Evolutionary conservation across 2,888 invertebrate genomes (phyloP), one percentile per base, ranked within the genome.

Genomic region (Tinea trinotella): DNA sequence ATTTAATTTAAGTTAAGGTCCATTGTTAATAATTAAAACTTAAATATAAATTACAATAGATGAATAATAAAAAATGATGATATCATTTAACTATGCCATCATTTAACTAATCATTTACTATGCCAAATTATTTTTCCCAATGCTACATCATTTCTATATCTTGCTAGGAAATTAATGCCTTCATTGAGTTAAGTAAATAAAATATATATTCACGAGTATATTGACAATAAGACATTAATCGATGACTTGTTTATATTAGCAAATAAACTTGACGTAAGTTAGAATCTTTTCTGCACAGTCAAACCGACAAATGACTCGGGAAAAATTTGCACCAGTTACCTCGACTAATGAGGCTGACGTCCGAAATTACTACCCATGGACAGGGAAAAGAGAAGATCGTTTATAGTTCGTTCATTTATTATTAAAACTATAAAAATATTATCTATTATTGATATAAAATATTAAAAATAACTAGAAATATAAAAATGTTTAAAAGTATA

Each of bases 291-390:
- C 67, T 62, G 64, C 67, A 64, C 64, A 69, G 71, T 62, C 68
- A 64, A 63, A 62, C 65, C 64, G 66, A 76, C 70, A 76, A 78
- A 73, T 82, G 80, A 82, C 76, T 76, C 67, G 57, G 70, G 71
- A 64, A 69, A 77, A 61, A 70, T 79, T 80, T 74, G 69, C 74
- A 69, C 74, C 79, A 75, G 75, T 76, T 79, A 81, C 80, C 76
- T 77, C 71, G 74, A 71, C 76, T 83, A 82, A 83, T 82, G 81
- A 78, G 76, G 73, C 81, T 72, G 71, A 82, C 72, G 74, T 78
- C 80, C 77, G 69, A 74, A 71, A 73, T 76, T 70, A 76, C 76
- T 76, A 65, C 69, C 70, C 12, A 9, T 5, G 52, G 3, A 18
- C 34, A 52, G 35, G 6, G 35, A 52, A 52, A 52, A 10, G 24